phyloP scores from a whole-genome alignment of 2,113 vertebrate genomes.

The Elanoides forficatus region DNA sequence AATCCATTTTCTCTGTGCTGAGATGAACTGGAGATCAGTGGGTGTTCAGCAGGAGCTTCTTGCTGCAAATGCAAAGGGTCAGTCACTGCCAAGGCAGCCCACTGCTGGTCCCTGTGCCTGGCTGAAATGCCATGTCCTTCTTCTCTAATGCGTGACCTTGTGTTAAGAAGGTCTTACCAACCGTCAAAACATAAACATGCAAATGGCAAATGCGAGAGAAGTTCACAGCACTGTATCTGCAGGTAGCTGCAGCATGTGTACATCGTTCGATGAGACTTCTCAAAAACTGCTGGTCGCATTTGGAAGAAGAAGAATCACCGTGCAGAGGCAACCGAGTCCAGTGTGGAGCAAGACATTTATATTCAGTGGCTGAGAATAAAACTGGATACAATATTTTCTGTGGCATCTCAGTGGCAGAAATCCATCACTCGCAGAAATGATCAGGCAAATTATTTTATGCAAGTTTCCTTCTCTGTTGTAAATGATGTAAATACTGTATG shows the following conservation, averaged over 20 bases:
- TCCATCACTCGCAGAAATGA: neutral
- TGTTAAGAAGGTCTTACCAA: neutral
- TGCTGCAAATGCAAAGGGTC: neutral
- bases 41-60: neutral
- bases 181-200: neutral
- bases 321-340: neutral
- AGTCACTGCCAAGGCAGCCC: neutral
- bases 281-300: neutral
- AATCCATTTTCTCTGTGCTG: neutral
- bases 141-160: neutral
- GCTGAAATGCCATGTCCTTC: neutral
- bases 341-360: neutral
- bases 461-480: neutral
- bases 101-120: neutral
- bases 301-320: neutral
- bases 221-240: fast-evolving
- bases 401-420: neutral
- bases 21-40: neutral
- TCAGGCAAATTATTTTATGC: neutral
- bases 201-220: fast-evolving
- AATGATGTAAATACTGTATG: neutral
- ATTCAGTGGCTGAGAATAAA: neutral
- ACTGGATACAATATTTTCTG: neutral
- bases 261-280: neutral
- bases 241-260: neutral